Conservation (phyloP, 1,140 invertebrate genomes). For the Portunus trituberculatus region DNA sequence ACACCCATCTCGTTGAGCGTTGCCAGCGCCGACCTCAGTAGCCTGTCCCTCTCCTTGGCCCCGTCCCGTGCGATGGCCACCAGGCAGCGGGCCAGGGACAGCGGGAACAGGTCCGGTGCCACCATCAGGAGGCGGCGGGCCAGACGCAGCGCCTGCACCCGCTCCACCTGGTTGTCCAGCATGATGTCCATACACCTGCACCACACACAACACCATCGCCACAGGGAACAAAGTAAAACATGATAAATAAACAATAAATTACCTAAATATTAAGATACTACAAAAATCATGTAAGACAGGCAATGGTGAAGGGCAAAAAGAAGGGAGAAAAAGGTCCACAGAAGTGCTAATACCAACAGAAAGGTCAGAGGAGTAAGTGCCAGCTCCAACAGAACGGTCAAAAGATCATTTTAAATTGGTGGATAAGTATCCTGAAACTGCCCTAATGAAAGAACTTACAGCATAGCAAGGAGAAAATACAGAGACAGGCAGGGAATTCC, state of each 20-base stretch:
- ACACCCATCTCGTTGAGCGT: slow-evolving; percentile 91
- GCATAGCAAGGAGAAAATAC: too few relatives aligned
- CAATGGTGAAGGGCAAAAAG: too few relatives aligned
- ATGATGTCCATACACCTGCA: slow-evolving; percentile 88
- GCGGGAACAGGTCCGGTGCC: slow-evolving; percentile 85
- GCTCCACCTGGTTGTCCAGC: slow-evolving; percentile 91
- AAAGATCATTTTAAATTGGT: too few relatives aligned
- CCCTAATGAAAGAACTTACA: too few relatives aligned
- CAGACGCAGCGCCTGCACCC: slow-evolving; percentile 93
- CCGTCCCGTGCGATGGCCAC: slow-evolving; percentile 90
- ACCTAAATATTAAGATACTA: neutral
- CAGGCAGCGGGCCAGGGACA: slow-evolving; percentile 86
- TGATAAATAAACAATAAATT: neutral
- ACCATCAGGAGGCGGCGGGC: slow-evolving; percentile 85
- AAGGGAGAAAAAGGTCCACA: too few relatives aligned
- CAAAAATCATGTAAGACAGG: neutral
- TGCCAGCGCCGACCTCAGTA: slow-evolving; percentile 90
- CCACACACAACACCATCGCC: neutral
- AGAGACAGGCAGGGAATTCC: too few relatives aligned
- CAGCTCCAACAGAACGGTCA: too few relatives aligned
- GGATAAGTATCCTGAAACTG: too few relatives aligned
- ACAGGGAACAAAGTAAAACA: neutral
- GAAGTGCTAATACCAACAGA: too few relatives aligned
- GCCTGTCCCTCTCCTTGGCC: slow-evolving; percentile 87
- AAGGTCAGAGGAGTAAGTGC: too few relatives aligned